phyloP scores from a whole-genome alignment of 2,797 vertebrate genomes.

The Gymnodraco acuticeps region DNA sequence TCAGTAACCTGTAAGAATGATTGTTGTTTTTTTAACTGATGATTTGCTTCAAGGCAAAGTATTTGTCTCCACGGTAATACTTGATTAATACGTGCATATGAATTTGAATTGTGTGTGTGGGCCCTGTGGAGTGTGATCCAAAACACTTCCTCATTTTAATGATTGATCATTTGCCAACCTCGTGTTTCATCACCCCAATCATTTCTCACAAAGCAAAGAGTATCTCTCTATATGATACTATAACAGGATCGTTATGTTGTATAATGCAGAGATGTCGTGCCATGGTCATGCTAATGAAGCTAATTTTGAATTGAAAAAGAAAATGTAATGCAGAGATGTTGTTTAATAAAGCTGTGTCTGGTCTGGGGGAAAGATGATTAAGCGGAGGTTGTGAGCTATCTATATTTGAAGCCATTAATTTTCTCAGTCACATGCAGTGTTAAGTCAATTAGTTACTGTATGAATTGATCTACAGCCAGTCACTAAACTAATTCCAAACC shows the following conservation, averaged over 20 bases:
- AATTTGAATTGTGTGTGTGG: background rate
- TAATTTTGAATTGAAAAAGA: too few species aligned
- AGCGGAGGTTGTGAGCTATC: background rate
- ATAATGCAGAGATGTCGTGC: background rate
- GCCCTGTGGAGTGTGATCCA: background rate
- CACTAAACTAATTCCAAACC: background rate
- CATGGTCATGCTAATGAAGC: too few species aligned
- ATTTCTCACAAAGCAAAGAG: background rate
- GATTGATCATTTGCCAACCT: too few species aligned
- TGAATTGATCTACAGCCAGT: too few species aligned
- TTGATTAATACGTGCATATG: background rate
- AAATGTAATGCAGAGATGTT: background rate
- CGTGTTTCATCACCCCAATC: background rate
- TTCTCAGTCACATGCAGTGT: too few species aligned
- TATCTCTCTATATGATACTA: too few species aligned
- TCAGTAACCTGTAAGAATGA: background rate
- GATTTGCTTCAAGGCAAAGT: background rate
- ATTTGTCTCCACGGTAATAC: background rate
- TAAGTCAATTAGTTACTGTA: background rate
- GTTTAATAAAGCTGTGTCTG: background rate
- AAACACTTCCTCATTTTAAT: background rate
- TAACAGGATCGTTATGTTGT: background rate
- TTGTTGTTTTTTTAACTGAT: background rate
- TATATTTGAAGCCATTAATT: background rate
- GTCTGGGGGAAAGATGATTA: background rate